A percentile compares a stretch with the other conserved stretches of the same genome.
Evolutionary conservation across 2,888 invertebrate species (phyloP).

Genomic region (Lithophane semibrunnea): DNA sequence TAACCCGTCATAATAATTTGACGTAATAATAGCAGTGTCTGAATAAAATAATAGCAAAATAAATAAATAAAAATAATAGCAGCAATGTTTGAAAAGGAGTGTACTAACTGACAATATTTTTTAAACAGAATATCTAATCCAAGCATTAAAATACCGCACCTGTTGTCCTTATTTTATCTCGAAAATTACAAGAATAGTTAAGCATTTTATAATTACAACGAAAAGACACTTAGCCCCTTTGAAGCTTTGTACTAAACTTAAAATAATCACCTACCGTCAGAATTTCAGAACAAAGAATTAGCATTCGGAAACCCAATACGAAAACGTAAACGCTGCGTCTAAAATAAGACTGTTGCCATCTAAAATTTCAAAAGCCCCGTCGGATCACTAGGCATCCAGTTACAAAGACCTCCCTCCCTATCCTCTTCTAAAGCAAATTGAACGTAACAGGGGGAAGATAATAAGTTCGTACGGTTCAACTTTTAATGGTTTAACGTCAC

Average conservation of each 20-base stretch:
- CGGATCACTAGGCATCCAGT: constrained; percentile 45
- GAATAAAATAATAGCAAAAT: too few species aligned
- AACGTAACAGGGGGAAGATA: constrained; percentile 34
- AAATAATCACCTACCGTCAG: constrained; percentile 19
- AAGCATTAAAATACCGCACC: background rate
- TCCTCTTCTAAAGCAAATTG: constrained; percentile 23
- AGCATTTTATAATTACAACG: constrained; percentile 29
- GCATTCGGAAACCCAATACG: constrained; percentile 52
- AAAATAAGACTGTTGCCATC: constrained; percentile 59
- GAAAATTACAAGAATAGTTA: constrained; percentile 2
- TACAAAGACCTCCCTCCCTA: constrained; percentile 36
- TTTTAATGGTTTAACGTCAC: constrained; percentile 56
- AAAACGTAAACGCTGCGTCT: constrained; percentile 51
- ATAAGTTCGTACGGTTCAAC: constrained; percentile 58
- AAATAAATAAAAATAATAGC: too few species aligned
- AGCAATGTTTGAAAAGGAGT: background rate
- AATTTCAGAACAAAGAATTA: constrained; percentile 53
- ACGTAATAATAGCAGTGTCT: background rate
- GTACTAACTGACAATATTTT: background rate
- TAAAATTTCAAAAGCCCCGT: constrained; percentile 65
- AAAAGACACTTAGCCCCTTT: constrained; percentile 19
- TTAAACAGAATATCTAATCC: background rate
- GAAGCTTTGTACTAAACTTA: constrained; percentile 19
- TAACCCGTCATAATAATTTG: background rate
- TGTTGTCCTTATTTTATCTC: background rate